These are phyloP conservation scores for Polyodon spathula DNA, from an alignment of 2,113 vertebrate genomes.

Conservation along the genomic window DNA sequence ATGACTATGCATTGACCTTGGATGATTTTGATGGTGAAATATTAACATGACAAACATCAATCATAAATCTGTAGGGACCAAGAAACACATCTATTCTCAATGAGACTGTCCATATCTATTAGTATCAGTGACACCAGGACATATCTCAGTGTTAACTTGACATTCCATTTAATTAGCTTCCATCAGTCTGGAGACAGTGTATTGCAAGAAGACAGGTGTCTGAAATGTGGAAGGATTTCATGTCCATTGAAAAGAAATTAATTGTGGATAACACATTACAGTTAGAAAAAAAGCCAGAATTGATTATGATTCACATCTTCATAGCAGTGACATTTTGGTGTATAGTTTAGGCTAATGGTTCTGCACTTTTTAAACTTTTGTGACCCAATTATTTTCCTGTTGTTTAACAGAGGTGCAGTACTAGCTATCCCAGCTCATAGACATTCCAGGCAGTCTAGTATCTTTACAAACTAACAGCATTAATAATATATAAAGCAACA, in stretches of 20 bases:
- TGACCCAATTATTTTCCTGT: too few species aligned
- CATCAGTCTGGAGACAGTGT: constrained; percentile 2
- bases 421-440: too few species aligned
- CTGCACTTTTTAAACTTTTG: too few species aligned
- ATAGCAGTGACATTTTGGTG: too few species aligned
- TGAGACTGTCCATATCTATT: constrained; percentile 45
- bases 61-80: constrained; percentile 37
- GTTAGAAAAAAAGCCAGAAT: background rate
- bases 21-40: background rate
- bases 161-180: constrained; percentile 24
- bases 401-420: too few species aligned
- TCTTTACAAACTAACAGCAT: too few species aligned
- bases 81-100: constrained; percentile 52
- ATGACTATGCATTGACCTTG: too few species aligned
- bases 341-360: too few species aligned
- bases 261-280: background rate
- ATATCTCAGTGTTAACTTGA: constrained; percentile 19
- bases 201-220: constrained; percentile 15
- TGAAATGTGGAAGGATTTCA: constrained; percentile 7
- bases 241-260: background rate
- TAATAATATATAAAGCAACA: too few species aligned
- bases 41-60: constrained; percentile 41
- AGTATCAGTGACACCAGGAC: constrained; percentile 24
- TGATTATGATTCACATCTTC: too few species aligned
- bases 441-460: too few species aligned